Evolutionary conservation across 1,140 invertebrate species (phyloP), one percentile per base, ranked within the genome.

Genomic region (Hylaeus anthracinus): DNA sequence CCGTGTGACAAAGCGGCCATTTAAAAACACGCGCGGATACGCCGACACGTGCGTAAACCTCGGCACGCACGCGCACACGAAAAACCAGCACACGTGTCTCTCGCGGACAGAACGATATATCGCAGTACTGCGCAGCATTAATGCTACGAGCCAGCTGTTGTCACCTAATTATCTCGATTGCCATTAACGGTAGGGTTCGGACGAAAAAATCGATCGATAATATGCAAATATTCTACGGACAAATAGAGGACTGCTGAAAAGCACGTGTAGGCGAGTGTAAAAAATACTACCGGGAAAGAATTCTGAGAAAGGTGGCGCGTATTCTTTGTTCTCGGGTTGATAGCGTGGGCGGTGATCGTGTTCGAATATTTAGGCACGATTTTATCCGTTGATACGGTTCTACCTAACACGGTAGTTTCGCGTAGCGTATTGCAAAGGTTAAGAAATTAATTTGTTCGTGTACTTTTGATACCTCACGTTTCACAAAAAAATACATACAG

Each of bases 81-180:
- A 15, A 26, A 26, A 26, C 66, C 60, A 39, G 55, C 39, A 71
- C 66, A 65, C 71, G 76, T 71, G n/a, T 41, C 45, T 26, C 67
- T 48, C 66, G 53, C 67, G 73, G 72, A 69, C 77, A 58, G 63
- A 56, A 74, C 72, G 58, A 81, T 69, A 70, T 51, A 71, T 72
- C 58, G 75, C 43, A 63, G 41, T 73, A 84, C 71, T 75, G 69
- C 79, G 85, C 72, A 79, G 60, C 77, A 74, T 82, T 78, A 81
- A 78, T 79, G 72, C 69, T 70, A 55, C 41, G 55, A 78, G 79
- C 63, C 86, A 87, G 86, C 85, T 87, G 86, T 86, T 87, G 82
- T 86, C 82, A 86, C 79, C 86, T 87, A 86, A 87, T 86, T 87
- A 87, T 87, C 82, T 87, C 72, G 72, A 64, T 72, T 63, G 72